phyloP scores from a whole-genome alignment of 2,113 vertebrate genomes.

The Mohoua ochrocephala region DNA sequence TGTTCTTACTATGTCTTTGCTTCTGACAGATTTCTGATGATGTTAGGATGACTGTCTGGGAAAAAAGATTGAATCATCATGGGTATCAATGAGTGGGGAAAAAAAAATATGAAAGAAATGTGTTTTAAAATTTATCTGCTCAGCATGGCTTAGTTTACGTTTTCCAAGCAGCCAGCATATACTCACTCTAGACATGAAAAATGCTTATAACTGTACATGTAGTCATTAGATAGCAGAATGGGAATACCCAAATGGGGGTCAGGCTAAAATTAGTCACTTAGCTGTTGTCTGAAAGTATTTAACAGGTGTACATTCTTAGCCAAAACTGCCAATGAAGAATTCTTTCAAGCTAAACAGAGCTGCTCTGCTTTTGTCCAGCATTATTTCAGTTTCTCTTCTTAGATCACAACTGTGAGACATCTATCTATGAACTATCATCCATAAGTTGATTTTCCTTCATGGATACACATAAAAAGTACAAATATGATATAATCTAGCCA shows the following conservation, averaged over 20 bases:
- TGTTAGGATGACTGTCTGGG: neutral
- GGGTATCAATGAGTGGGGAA: neutral
- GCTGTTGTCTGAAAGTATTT: neutral
- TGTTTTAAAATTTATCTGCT: neutral
- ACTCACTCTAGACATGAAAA: neutral
- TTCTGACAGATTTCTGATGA: neutral
- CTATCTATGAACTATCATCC: neutral
- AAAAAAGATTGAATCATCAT: neutral
- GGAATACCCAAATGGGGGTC: neutral
- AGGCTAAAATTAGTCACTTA: neutral
- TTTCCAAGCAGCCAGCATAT: neutral
- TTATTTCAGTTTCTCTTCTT: neutral
- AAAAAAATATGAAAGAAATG: neutral
- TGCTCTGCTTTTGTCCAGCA: neutral
- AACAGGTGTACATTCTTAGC: neutral
- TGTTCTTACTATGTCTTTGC: neutral
- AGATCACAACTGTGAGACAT: neutral
- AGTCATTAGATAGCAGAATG: neutral
- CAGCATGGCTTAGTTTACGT: neutral
- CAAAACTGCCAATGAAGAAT: constrained; percentile 18
- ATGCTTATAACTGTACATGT: neutral
- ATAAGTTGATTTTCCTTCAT: neutral
- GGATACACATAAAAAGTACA: neutral
- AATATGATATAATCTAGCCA: neutral
- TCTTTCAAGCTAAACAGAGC: neutral